phyloP scores from a whole-genome alignment of 1,140 invertebrate species.

The Zelostemma sp. region DNA sequence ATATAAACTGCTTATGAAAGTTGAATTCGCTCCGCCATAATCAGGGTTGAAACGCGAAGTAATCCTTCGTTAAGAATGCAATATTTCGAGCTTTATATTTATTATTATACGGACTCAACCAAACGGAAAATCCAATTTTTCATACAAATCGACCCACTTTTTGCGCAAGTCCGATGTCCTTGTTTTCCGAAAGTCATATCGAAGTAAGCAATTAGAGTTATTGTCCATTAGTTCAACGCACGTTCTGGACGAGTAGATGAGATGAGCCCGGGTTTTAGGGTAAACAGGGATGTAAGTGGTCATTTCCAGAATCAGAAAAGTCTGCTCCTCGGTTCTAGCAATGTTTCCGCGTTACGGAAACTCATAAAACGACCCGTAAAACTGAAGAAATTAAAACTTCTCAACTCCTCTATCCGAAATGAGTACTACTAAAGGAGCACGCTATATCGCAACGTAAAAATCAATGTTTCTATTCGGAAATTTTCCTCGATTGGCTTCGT shows the following conservation, averaged over 20 bases:
- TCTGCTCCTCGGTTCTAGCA: constrained; percentile 16
- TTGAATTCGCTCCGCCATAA: no score
- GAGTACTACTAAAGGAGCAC: constrained; percentile 49
- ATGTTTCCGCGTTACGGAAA: constrained; percentile 42
- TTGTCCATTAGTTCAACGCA: neutral
- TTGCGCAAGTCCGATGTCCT: neutral
- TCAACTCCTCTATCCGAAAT: constrained; percentile 58
- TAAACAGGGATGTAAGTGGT: constrained; percentile 51
- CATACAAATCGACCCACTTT: neutral
- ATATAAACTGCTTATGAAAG: neutral
- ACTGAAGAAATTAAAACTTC: constrained; percentile 63
- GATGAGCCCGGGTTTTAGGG: constrained; percentile 18
- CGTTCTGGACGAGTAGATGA: neutral
- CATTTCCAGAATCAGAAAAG: constrained; percentile 34
- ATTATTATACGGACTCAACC: no score
- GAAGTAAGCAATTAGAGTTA: no score
- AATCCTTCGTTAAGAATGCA: no score
- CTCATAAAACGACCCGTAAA: constrained; percentile 60
- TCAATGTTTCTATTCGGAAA: neutral
- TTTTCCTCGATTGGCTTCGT: constrained; percentile 1
- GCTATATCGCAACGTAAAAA: constrained; percentile 16
- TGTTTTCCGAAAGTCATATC: neutral
- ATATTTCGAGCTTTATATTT: no score
- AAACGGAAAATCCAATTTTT: neutral
- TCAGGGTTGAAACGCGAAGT: no score